These are phyloP conservation scores for Rhingia campestris DNA, from an alignment of 2,888 invertebrate species.

Conservation along the genomic window DNA sequence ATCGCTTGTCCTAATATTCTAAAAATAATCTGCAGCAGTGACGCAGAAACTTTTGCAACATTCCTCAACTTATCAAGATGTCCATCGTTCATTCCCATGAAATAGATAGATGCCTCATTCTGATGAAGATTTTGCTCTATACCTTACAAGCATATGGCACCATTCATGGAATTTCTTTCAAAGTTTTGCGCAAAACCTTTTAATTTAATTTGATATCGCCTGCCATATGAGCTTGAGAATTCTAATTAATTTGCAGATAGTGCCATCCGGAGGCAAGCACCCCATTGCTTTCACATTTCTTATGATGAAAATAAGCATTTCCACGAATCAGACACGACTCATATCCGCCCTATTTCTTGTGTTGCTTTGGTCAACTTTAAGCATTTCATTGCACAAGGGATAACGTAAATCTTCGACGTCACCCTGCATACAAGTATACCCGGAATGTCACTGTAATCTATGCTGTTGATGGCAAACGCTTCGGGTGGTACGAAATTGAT, in stretches of 20 bases:
- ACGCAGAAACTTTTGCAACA: neutral
- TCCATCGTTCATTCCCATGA: neutral
- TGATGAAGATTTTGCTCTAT: too few species aligned
- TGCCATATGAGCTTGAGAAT: constrained; percentile 23
- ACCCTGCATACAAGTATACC: constrained; percentile 9
- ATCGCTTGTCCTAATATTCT: too few species aligned
- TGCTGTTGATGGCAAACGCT: constrained; percentile 66
- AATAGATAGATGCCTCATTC: neutral
- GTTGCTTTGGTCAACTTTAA: constrained; percentile 33
- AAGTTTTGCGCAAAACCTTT: constrained; percentile 15
- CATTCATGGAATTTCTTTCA: neutral
- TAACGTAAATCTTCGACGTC: constrained; percentile 39
- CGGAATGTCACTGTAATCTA: constrained; percentile 60
- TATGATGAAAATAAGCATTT: neutral
- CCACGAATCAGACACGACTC: neutral
- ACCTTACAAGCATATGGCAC: neutral
- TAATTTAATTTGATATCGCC: constrained; percentile 34
- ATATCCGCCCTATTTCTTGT: neutral
- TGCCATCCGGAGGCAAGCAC: constrained; percentile 13
- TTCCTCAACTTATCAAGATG: neutral
- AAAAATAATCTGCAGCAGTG: neutral
- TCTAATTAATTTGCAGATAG: constrained; percentile 28
- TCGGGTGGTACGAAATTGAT: constrained; percentile 71
- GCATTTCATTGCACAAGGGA: neutral
- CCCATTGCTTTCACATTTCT: constrained; percentile 7